Evolutionary conservation across 2,113 vertebrate species (phyloP), one percentile per base, ranked within the genome.

Genomic region (Trichechus manatus): DNA sequence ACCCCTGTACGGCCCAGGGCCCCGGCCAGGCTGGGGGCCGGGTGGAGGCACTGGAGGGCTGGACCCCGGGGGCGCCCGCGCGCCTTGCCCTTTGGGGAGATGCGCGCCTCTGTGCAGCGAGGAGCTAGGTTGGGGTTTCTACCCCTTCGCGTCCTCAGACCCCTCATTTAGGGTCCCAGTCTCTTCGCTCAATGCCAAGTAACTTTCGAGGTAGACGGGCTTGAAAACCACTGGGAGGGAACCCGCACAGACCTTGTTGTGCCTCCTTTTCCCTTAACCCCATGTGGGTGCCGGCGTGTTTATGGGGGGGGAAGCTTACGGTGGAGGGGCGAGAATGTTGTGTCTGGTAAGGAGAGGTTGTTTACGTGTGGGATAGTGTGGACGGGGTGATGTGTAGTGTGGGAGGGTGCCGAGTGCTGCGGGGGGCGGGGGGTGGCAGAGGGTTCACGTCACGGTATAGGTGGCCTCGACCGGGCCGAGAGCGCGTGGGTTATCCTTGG

Each of bases 131-230:
- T 47, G 56, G 66, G 94, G 33, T 31, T 87, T 84, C 93, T 44
- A 53, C 44, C 39, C 53, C 39, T 84, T 94, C 29, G 68, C 2
- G 20, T 92, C 89, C 56, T 75, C 56, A 92, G 88, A 94, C 68
- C 75, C 47, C 15, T n/a, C 74, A 80, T 97, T 86, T 75, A 92
- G 95, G 75, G 53, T 81, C 64, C 3, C 4, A 91, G 77, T 93
- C 82, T 97, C 93, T 92, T 72, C 61, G 95, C 90, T 90, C 77
- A 92, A 95, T 96, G 92, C 84, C 80, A 98, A 98, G 97, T 97
- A 98, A 98, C 97, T 98, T 97, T 98, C 50, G 87, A 96, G 96
- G 87, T 92, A 84, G 87, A 97, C 66, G 61, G 97, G 95, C 93
- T 56, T 77, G 93, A 80, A 95, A 77, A 56, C 91, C 95, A 17